Base-by-base conservation (phyloP, 2,797 vertebrate species). In the Mormyrus proboscirostris region DNA sequence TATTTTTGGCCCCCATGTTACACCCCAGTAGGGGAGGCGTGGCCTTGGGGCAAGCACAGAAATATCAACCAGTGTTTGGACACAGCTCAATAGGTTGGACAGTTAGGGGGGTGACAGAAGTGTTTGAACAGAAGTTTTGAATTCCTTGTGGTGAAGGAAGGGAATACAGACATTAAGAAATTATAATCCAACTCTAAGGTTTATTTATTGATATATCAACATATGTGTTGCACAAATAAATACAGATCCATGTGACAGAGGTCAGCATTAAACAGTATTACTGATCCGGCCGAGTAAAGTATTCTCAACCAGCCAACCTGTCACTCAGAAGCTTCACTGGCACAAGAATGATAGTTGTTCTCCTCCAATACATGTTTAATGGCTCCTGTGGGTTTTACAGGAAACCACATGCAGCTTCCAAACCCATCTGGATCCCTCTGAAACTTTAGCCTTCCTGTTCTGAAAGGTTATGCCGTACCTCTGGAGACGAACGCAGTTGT, bases 51-150 rank as follows among this genome's bases (percentile, higher is more conserved):
- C 92, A 92, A 93, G 93, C 89, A 88, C 94, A 95, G 94, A 98
- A 97, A 97, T 98, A 98, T 97, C 97, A 95, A 89, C 94, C 92
- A 94, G 97, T 96, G 95, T 96, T 93, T 95, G 94, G 94, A 95
- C 93, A 94, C 94, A 92, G 89, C 4, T 53, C n/a, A 6, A n/a
- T 14, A 10, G 88, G 90, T 92, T 95, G 93, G 94, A 93, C 93
- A 89, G 92, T 92, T 59, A 91, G 88, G 86, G 86, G 65, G 59
- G 41, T 90, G 57, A 91, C 92, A 92, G 93, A 91, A 92, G 83
- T 51, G 83, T 91, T 91, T 91, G 91, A 91, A 93, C 92, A 85
- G 89, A 89, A 92, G 90, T 44, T 55, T 90, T 90, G 88, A 65
- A 88, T 92, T 92, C 89, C 87, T 90, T 57, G 8, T 8, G 89